Base-by-base conservation (phyloP, 2,113 vertebrate species). In the Peucedramus taeniatus region DNA sequence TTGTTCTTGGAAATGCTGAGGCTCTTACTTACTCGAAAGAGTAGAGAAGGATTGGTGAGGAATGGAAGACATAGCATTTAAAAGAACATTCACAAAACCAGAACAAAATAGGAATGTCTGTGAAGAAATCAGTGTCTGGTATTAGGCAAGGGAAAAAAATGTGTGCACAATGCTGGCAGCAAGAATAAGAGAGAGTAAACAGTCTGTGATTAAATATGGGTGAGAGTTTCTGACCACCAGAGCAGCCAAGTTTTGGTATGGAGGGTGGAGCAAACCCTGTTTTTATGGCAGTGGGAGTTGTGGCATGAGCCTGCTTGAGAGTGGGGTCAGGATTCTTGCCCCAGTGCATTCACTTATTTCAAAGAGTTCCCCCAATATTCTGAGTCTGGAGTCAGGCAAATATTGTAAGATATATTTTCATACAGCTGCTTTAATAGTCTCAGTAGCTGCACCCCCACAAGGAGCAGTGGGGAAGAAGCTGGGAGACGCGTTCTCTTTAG, bases 281-380 rank as follows among this genome's bases (percentile, higher is more conserved):
- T 90, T 78, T 70, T 61, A 26, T 76, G 50, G 30, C 11, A 11
- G 27, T 2, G 3, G 6, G 15, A 82, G 15, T 24, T 83, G 51
- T 83, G 71, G 6, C 28, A 42, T 1, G 0, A 75, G 7, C 39
- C 35, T 54, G 9, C 20, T 37, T 30, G 39, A 28, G 28, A 84
- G 23, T 44, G 20, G 30, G 14, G 14, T 39, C 49, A 35, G 35
- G 24, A 14, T 53, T 80, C 24, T 69, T 78, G 8, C 63, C 40
- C 16, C 17, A 78, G n/a, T 2, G 0, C 13, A 9, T 54, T 20
- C 19, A 35, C 9, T 63, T 59, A 30, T 4, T 26, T 84, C 0
- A 0, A 45, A 37, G 33, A 79, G 7, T 63, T 63, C 21, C 8
- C 20, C 6, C 4, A 13, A 1, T 39, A 9, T 23, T 87, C 11